These are phyloP conservation scores for Anguilla obscura DNA, from an alignment of 2,797 vertebrate species.

Conservation along the genomic window DNA sequence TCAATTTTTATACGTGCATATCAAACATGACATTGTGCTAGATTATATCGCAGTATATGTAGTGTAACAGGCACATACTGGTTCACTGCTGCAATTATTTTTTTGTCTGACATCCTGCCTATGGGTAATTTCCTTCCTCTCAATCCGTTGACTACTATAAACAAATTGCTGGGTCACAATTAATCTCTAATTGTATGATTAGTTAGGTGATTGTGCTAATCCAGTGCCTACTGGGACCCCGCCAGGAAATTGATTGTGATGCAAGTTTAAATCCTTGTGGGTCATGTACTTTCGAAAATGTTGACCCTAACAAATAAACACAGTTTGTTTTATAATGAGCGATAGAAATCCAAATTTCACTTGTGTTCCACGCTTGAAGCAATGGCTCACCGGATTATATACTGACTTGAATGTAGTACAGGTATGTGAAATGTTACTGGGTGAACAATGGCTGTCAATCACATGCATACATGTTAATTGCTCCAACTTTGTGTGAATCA, in stretches of 20 bases:
- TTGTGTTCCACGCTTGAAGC: background rate
- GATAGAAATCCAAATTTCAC: background rate
- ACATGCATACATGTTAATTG: background rate
- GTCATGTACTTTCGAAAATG: background rate
- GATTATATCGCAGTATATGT: conserved; percentile 30
- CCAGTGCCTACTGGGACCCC: background rate
- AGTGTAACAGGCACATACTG: background rate
- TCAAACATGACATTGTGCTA: conserved; percentile 52
- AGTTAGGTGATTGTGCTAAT: background rate
- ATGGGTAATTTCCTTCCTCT: background rate
- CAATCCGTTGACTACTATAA: background rate
- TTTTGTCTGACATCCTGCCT: background rate
- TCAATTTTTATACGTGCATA: conserved; percentile 48
- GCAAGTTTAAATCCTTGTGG: background rate
- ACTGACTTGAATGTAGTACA: background rate
- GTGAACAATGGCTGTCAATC: conserved; percentile 2
- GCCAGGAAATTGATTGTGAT: background rate
- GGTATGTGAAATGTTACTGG: background rate
- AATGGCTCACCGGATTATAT: too few species aligned
- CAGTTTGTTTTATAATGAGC: background rate
- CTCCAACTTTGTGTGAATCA: background rate
- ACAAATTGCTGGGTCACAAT: background rate
- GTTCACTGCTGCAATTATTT: conserved; percentile 18
- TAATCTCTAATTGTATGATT: background rate
- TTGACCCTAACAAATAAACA: background rate